Evolutionary conservation across 2,797 vertebrate genomes (phyloP), one percentile per base, ranked within the genome.

Genomic region (Macropodus opercularis): DNA sequence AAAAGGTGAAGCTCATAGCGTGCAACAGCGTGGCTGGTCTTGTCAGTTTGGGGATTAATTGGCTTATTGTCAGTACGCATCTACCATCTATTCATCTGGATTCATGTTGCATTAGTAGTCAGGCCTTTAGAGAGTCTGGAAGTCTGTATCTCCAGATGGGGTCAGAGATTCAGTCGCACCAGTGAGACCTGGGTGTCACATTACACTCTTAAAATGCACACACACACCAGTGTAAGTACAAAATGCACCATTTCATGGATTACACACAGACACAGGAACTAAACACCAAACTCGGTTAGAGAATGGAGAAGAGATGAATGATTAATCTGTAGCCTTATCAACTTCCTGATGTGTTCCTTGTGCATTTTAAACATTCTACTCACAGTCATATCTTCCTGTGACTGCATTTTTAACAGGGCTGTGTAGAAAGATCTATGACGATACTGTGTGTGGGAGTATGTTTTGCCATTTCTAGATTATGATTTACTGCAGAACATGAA

Each of bases 141-240:
- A 67, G 66, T 50, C 43, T 38, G 62, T 58, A 61, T 73, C 70
- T 69, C 69, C 80, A 86, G 85, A 88, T 84, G 77, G 81, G 80
- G 74, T 83, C 79, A 85, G 67, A 76, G 70, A 80, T 61, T 72
- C 34, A 42, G 42, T 29, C 35, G 27, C 56, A 9, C 53, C 35
- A 44, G 19, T 0, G n/a, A 81, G 75, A 80, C 62, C 41, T n/a
- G 40, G 40, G 71, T 81, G 76, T 87, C 73, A 51, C 7, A 51
- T 89, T 86, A 77, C 81, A 69, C 43, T 44, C 32, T 15, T 43
- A 38, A 75, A 55, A 66, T 36, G 41, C 46, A 65, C 46, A 55
- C 46, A 51, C 62, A 39, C 35, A 42, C 22, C 60, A 43, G 21
- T 32, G 22, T 36, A 34, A 49, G 54, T 47, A 38, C 29, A 57